phyloP scores from a whole-genome alignment of 1,140 invertebrate species.

The Penaeus chinensis region DNA sequence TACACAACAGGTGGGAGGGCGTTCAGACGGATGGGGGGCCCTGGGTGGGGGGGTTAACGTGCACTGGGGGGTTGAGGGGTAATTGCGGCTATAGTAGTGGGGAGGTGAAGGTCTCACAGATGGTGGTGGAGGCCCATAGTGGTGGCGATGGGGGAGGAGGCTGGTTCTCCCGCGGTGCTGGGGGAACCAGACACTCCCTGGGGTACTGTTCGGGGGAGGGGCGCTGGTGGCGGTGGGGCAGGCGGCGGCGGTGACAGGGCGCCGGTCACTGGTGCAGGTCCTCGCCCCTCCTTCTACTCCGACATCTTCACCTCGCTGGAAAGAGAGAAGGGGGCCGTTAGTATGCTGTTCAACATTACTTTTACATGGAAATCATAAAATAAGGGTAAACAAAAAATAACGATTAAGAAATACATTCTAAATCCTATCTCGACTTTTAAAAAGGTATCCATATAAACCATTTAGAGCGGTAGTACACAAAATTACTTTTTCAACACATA shows the following conservation, averaged over 20 bases:
- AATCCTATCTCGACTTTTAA: no score
- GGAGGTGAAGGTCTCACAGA: background rate
- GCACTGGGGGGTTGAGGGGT: no score
- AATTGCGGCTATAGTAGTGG: background rate
- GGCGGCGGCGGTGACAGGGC: constrained; percentile 12
- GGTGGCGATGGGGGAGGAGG: constrained; percentile 33
- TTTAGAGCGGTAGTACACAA: no score
- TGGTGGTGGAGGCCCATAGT: constrained; percentile 25
- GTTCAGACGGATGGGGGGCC: no score
- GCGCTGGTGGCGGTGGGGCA: constrained; percentile 12
- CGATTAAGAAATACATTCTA: no score
- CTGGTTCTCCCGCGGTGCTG: constrained; percentile 29
- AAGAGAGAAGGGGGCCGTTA: background rate
- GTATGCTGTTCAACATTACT: no score
- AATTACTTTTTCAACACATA: no score
- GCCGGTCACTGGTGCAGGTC: constrained; percentile 7
- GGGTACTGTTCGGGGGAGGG: constrained; percentile 21
- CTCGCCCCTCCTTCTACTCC: constrained; percentile 37
- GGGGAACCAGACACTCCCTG: constrained; percentile 41
- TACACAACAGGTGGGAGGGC: no score
- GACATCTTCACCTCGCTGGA: constrained; percentile 51
- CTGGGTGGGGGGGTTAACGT: no score
- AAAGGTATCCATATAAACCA: no score
- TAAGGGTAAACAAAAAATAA: background rate
- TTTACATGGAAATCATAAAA: background rate